These are phyloP conservation scores for Aspidapion aeneum DNA, from an alignment of 2,888 invertebrate genomes.

Conservation along the genomic window DNA sequence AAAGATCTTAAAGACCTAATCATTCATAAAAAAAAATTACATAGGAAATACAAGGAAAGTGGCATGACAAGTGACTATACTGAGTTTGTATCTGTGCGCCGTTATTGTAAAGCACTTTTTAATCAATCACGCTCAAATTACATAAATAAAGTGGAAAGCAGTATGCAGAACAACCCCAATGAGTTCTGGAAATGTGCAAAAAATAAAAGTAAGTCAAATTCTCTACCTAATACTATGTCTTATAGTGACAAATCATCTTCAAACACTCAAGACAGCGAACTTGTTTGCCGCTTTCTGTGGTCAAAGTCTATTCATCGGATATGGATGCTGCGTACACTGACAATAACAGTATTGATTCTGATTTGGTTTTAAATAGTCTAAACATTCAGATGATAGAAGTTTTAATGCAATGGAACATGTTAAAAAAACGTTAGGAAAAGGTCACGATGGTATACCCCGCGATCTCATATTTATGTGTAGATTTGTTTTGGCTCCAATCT, in stretches of 20 bases:
- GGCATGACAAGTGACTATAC: too few relatives aligned
- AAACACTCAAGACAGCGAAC: neutral
- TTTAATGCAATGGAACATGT: neutral
- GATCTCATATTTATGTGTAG: neutral
- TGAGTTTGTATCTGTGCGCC: neutral
- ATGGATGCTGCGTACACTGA: neutral
- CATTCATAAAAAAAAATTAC: neutral
- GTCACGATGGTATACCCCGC: neutral
- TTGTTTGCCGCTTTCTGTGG: neutral
- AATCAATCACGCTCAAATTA: neutral
- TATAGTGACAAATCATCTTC: neutral
- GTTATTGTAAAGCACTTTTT: neutral
- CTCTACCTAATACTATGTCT: neutral
- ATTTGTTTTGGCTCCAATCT: neutral
- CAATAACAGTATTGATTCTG: neutral
- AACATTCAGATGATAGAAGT: neutral
- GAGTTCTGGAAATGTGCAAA: neutral
- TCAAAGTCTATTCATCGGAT: neutral
- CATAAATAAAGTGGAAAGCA: neutral
- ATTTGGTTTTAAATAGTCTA: neutral
- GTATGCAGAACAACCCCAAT: neutral
- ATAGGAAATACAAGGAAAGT: neutral
- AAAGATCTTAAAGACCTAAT: too few relatives aligned
- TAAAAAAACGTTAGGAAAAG: neutral
- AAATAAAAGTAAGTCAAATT: neutral